Conservation (phyloP, 2,888 invertebrate species). For the Macropis europaea region DNA sequence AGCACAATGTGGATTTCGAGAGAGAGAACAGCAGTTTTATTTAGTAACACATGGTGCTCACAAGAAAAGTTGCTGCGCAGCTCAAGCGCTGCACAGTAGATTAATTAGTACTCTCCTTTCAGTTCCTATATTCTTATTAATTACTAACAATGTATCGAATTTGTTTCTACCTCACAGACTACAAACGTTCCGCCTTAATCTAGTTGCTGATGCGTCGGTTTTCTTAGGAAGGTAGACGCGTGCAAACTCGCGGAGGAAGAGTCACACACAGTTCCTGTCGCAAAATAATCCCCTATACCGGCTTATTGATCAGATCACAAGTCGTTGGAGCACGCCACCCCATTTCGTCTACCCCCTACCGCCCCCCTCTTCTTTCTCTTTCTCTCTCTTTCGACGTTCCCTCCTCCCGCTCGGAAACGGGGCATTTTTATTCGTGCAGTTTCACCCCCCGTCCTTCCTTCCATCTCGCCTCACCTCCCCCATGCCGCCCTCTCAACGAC, state of each 20-base stretch:
- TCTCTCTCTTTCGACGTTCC: slow-evolving; percentile 21
- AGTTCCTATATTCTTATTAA: too few relatives aligned
- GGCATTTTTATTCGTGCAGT: slow-evolving; percentile 77
- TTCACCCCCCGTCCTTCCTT: slow-evolving; percentile 59
- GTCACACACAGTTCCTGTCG: slow-evolving; percentile 52
- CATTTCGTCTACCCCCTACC: slow-evolving; percentile 61
- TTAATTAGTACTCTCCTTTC: too few relatives aligned
- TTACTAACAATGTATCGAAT: too few relatives aligned
- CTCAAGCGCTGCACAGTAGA: too few relatives aligned
- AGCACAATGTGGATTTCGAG: too few relatives aligned
- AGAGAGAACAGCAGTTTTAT: too few relatives aligned
- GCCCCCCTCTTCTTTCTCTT: slow-evolving; percentile 31
- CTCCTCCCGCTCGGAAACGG: slow-evolving; percentile 63
- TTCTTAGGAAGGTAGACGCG: neutral
- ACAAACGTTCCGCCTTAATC: too few relatives aligned
- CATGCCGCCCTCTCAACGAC: slow-evolving; percentile 63
- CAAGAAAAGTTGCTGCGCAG: too few relatives aligned
- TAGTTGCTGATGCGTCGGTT: too few relatives aligned
- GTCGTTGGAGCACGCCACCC: slow-evolving; percentile 75
- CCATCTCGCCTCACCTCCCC: slow-evolving; percentile 62
- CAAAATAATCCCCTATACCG: slow-evolving; percentile 73
- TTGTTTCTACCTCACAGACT: too few relatives aligned
- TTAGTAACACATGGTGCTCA: too few relatives aligned
- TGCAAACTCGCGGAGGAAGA: slow-evolving; percentile 28
- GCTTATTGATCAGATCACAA: slow-evolving; percentile 78